A percentile compares a stretch with the other conserved stretches of the same genome.
Evolutionary conservation across 1,140 invertebrate species (phyloP).

Genomic region (Brachionus rubens): DNA sequence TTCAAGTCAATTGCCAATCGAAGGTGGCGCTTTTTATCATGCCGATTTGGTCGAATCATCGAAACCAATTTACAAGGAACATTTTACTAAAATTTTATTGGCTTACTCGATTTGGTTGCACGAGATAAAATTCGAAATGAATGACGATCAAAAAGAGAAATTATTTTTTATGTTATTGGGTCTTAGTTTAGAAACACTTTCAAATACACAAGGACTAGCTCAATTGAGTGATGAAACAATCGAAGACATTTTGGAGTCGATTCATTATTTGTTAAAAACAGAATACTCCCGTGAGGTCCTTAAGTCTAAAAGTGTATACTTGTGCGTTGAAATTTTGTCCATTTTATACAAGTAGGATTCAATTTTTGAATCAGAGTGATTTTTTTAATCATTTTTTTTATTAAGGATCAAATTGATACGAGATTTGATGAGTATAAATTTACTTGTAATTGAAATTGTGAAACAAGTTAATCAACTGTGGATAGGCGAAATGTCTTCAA

Average conservation of each 20-base stretch:
- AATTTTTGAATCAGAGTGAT: not conserved
- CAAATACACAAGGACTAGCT: conserved; percentile 20
- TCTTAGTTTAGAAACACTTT: conserved; percentile 27
- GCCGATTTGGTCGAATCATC: conserved; percentile 90
- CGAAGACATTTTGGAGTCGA: conserved; percentile 26
- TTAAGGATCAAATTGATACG: conserved; percentile 25
- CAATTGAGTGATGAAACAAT: conserved; percentile 37
- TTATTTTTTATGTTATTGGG: conserved; percentile 42
- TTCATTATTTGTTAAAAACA: conserved; percentile 29
- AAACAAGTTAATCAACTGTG: conserved; percentile 24
- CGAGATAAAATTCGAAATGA: conserved; percentile 60
- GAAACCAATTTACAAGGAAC: conserved; percentile 79
- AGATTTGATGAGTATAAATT: conserved; percentile 35
- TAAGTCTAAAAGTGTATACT: not conserved
- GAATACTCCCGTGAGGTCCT: not conserved
- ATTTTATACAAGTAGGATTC: conserved; percentile 26
- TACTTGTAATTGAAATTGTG: conserved; percentile 2
- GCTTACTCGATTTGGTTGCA: conserved; percentile 83
- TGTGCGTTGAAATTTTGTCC: conserved; percentile 38
- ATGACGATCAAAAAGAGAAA: not conserved
- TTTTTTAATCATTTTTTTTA: not conserved
- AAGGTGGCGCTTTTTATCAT: conserved; percentile 93
- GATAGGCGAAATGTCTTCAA: not conserved
- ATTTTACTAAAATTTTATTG: conserved; percentile 90
- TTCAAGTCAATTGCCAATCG: conserved; percentile 84